phyloP scores from a whole-genome alignment of 2,888 invertebrate genomes.

The Nymphalis urticae region DNA sequence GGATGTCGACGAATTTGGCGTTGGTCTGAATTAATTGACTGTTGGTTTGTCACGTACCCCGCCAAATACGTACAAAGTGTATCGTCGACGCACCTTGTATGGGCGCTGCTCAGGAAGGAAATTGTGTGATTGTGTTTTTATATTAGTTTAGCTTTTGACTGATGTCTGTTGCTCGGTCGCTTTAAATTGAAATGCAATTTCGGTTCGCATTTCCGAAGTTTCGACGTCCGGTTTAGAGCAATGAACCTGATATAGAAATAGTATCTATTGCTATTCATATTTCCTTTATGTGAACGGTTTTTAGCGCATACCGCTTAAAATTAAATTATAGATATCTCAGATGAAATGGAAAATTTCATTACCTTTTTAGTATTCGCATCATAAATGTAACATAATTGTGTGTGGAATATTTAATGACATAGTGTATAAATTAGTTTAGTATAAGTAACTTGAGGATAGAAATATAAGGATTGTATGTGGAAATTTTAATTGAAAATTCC shows the following conservation, averaged over 20 bases:
- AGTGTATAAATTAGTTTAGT: no score
- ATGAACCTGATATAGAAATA: conserved; percentile 47
- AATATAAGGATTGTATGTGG: conserved; percentile 1
- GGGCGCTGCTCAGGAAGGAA: conserved; percentile 71
- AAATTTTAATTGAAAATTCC: conserved; percentile 21
- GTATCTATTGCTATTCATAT: conserved; percentile 11
- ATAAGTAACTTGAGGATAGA: no score
- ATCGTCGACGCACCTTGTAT: conserved; percentile 61
- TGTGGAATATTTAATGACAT: no score
- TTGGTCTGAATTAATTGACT: conserved; percentile 70
- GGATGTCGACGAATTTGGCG: conserved; percentile 68
- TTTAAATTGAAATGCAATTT: conserved; percentile 68
- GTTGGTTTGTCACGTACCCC: conserved; percentile 72
- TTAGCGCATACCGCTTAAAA: background rate
- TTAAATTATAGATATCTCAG: background rate
- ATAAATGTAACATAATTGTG: no score
- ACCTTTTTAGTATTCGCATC: no score
- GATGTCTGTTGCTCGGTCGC: conserved; percentile 47
- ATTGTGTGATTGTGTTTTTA: conserved; percentile 69
- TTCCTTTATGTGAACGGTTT: background rate
- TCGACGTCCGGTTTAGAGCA: conserved; percentile 56
- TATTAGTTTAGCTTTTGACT: conserved; percentile 39
- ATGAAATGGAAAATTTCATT: background rate
- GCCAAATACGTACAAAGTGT: conserved; percentile 67
- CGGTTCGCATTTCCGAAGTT: conserved; percentile 65